Percentiles rank a stretch among this genome's conserved stretches.
phyloP scores from a whole-genome alignment of 2,113 vertebrate genomes.

The Turnix velox region DNA sequence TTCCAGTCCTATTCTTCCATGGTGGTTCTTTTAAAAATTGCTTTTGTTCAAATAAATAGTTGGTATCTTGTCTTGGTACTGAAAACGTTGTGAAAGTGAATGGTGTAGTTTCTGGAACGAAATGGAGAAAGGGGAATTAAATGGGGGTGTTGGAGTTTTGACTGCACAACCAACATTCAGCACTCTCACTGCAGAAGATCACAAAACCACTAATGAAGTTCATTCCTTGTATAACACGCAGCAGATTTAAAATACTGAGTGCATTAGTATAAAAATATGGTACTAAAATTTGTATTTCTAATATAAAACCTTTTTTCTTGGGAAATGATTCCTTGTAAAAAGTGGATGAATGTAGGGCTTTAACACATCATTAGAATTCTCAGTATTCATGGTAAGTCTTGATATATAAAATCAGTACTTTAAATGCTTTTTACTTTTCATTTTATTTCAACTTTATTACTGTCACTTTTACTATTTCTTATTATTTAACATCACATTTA shows the following conservation, averaged over 20 bases:
- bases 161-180: neutral
- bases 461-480: neutral
- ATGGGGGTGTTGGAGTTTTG: neutral
- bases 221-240: neutral
- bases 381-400: neutral
- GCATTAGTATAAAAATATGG: neutral
- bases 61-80: neutral
- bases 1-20: neutral
- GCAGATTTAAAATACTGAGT: neutral
- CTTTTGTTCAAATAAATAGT: neutral
- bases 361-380: slow-evolving; percentile 29
- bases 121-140: neutral
- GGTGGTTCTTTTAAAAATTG: neutral
- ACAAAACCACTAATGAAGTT: neutral
- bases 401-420: slow-evolving; percentile 22
- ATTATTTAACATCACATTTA: neutral
- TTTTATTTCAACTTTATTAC: slow-evolving; percentile 2
- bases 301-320: neutral
- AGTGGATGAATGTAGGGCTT: neutral
- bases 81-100: neutral
- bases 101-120: neutral
- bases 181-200: neutral
- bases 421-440: slow-evolving; percentile 4
- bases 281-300: neutral
- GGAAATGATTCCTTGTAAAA: slow-evolving; percentile 12